Base-by-base conservation (phyloP, 2,888 invertebrate genomes). In the Diarsia brunnea region DNA sequence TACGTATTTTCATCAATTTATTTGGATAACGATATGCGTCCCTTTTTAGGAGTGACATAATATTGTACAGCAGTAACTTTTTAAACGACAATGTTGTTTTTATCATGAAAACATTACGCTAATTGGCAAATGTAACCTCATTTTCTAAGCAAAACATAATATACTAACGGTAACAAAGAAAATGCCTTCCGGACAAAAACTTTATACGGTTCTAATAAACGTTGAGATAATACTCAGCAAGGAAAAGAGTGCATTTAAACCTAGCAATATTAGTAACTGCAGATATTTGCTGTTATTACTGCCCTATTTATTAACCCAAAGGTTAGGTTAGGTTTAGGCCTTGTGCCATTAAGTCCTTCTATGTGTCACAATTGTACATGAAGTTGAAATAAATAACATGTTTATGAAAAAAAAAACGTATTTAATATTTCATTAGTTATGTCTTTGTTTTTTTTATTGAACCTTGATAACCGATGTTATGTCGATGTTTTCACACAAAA, bases 121-220 rank as follows among this genome's bases (percentile, higher is more conserved):
- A 63, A 78, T 78, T 78, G 73, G 61, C 66, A 67, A 67, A 67
- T 4, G 43, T 31, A 31, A 24, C n/a, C 16, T 78, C 60, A 24
- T 53, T 49, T 78, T 73, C 78, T 78, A 51, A 78, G 49, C 67
- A 67, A 67, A 73, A 58, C 49, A 78, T 53, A 19, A 61, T 1
- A 16, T 67, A 45, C 16, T 43, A 76, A 70, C 19, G 16, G 49
- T 67, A 49, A 68, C 67, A 78, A 78, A 67, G 78, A 73, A 45
- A 63, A 51, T 73, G 63, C 79, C 65, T 69, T 55, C 75, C 60
- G 70, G 75, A 70, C 47, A 66, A 66, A 79, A 79, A 74, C 16
- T 31, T 64, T 38, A 38, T 27, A 58, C 43, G 47, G 5, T 31
- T 21, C 19, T 27, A 78, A 71, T 31, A 67, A 63, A 78, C 16